Percentiles rank a stretch among this genome's conserved stretches.
Evolutionary conservation across 1,140 invertebrate genomes (phyloP).

Genomic region (Aphaenogaster rudis): DNA sequence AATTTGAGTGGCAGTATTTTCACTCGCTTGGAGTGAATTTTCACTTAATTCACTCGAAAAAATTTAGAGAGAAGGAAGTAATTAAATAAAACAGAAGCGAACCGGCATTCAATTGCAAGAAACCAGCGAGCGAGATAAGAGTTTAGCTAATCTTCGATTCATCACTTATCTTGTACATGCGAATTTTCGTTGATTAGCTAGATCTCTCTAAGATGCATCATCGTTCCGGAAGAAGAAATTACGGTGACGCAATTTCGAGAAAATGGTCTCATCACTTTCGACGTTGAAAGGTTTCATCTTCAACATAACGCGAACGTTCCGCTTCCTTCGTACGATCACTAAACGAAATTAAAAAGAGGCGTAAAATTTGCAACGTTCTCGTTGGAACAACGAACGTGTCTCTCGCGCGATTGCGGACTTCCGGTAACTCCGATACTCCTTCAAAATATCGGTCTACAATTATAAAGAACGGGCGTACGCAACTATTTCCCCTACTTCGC

Average conservation of each 20-base stretch:
- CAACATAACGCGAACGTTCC: background rate
- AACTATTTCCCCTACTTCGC: background rate
- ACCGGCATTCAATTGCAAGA: constrained; percentile 7
- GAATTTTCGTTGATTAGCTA: constrained; percentile 42
- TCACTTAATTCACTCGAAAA: too few species aligned
- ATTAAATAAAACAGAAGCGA: constrained; percentile 41
- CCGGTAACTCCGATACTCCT: constrained; percentile 39
- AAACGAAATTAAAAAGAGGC: constrained; percentile 25
- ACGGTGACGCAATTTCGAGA: background rate
- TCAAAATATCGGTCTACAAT: constrained; percentile 37
- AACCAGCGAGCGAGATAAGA: background rate
- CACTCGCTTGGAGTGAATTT: too few species aligned
- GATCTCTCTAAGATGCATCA: background rate
- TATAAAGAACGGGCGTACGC: constrained; percentile 15
- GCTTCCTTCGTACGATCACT: constrained; percentile 24
- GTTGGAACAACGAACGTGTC: constrained; percentile 50
- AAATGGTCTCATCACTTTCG: background rate
- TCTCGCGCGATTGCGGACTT: constrained; percentile 52
- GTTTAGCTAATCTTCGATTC: constrained; percentile 31
- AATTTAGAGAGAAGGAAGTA: constrained; percentile 9
- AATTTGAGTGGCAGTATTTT: too few species aligned
- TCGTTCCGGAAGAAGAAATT: constrained; percentile 17
- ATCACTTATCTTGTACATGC: background rate
- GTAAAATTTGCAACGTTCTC: constrained; percentile 1
- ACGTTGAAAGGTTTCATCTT: constrained; percentile 1